A percentile compares a stretch with the other conserved stretches of the same genome.
Evolutionary conservation across 2,113 vertebrate genomes (phyloP).

Genomic region (Dryoscopus gambensis): DNA sequence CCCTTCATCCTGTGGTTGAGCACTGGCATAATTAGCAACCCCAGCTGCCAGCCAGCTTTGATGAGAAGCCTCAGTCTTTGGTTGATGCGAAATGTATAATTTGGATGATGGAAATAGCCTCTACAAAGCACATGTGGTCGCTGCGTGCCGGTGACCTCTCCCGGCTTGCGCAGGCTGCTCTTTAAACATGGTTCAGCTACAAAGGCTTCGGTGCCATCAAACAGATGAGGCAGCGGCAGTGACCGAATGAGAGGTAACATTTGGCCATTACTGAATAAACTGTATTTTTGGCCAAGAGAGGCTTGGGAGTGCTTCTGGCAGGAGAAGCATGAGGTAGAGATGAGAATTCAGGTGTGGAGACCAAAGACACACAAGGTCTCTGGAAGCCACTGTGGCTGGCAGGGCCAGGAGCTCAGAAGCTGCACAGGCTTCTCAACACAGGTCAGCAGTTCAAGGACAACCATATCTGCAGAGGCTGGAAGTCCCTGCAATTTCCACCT

Average conservation of each 20-base stretch:
- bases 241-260: not conserved
- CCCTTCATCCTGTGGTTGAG: not conserved
- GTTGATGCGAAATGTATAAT: conserved; percentile 34
- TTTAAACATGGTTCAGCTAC: not conserved
- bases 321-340: not conserved
- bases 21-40: not conserved
- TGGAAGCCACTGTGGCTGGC: not conserved
- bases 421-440: not conserved
- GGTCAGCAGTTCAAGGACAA: not conserved
- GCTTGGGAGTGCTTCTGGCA: not conserved
- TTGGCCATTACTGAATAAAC: not conserved
- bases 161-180: not conserved
- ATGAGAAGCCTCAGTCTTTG: conserved; percentile 37
- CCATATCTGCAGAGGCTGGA: not conserved
- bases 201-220: conserved; percentile 27
- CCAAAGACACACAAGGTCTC: not conserved
- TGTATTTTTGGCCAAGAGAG: not conserved
- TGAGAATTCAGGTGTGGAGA: not conserved
- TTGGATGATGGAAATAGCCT: conserved; percentile 65
- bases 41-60: conserved; percentile 27
- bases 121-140: conserved; percentile 41
- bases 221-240: not conserved
- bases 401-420: not conserved
- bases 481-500: not conserved
- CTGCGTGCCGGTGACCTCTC: not conserved